Evolutionary conservation across 2,113 vertebrate species (phyloP), one percentile per base, ranked within the genome.

Genomic region (Thryonomys swinderianus): DNA sequence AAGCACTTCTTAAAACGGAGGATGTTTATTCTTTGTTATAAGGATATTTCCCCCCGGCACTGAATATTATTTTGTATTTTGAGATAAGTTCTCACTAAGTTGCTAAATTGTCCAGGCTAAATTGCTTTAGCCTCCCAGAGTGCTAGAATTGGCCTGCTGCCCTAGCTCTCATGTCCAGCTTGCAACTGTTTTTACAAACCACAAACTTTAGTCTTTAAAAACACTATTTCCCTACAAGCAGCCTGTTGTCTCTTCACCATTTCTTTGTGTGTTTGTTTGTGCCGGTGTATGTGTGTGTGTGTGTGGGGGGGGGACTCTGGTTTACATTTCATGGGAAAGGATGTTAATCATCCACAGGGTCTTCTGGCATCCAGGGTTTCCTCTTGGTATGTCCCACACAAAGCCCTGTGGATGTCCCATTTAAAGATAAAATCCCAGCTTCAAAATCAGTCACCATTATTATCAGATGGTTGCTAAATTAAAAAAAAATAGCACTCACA

Each of bases 101-200:
- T 34, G 42, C 45, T 27, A 76, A 76, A 9, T n/a, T 67, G 66
- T 34, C 66, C 66, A 73, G 71, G 71, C 21, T 42, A 42, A 42
- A 76, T 17, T 48, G 73, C 32, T 53, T 34, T 78, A 20, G 48
- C 30, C 17, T 78, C 30, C 17, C 48, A 11, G 30, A 53, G 48
- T 53, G 16, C 48, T 53, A 76, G 48, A 48, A 34, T 78, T 53
- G 51, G 12, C 6, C 40, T 64, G 8, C 8, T 62, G 61, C 2
- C 5, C 18, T 62, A 25, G 2, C n/a, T n/a, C n/a, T n/a, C 62
- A 32, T 32, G 27, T 16, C 42, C 42, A 76, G 30, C 48, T 78
- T 78, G 74, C 42, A 92, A 93, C 84, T n/a, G 14, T 17, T 88
- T 88, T 86, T 86, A 64, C 42, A 96, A 91, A 78, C 55, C 55